Base-by-base conservation (phyloP, 2,888 invertebrate genomes). In the Ormia ochracea region DNA sequence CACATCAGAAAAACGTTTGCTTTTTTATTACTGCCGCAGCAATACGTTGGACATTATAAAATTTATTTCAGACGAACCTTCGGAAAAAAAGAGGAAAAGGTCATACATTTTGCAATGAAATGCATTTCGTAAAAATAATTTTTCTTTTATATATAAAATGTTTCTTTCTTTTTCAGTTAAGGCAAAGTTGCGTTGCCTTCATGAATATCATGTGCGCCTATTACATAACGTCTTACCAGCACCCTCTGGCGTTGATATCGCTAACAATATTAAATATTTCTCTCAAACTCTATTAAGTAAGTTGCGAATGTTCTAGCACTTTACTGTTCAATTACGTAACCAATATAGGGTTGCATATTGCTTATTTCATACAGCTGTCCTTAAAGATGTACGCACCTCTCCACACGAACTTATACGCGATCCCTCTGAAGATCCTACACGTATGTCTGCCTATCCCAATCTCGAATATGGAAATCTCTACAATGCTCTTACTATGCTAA, bases 231-330 rank as follows among this genome's bases (percentile, higher is more conserved):
- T 94, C 84, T 94, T 96, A 89, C 98, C 99, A 79, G 92, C 96
- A 84, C 99, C 99, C 43, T 96, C 97, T 78, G 98, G 98, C 82
- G 92, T 94, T 81, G 99, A 99, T 90, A 96, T 99, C 90, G 97
- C 98, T 82, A 98, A 97, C 91, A 98, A 98, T 73, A 93, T 99
- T 87, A 98, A 98, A 90, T 98, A 98, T 91, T 99, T 99, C 91
- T 97, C 98, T 54, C 98, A 98, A 91, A 98, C 98, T 45, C 92
- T 99, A 82, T 92, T 99, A 84, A 96, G 99, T 99, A 92, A 93
- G 94, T 92, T n/a, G n/a, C n/a, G 82, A 10, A 12, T 14, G 2
- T 1, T n/a, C 1, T 21, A 14, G 31, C 41, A 14, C 17, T 3
- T 26, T 1, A 28, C 0, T 1, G 0, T 1, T 21, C 9, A 7